phyloP scores from a whole-genome alignment of 2,113 vertebrate genomes.

The Ctenomys sociabilis region DNA sequence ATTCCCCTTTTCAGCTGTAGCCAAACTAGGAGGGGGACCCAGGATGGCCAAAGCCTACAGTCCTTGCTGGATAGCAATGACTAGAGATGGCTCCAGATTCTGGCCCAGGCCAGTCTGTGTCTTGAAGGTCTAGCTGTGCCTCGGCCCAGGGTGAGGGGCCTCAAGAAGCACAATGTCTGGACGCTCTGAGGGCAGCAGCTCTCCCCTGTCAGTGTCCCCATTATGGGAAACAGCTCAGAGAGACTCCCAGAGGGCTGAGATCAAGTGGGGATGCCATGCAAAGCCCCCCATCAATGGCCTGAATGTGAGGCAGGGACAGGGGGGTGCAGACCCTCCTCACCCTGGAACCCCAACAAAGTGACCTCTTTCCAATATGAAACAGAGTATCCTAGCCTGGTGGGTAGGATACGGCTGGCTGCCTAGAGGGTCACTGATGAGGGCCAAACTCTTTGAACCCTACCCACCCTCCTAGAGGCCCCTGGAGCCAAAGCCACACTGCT shows the following conservation, averaged over 20 bases:
- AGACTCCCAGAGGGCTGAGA: neutral
- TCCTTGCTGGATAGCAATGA: neutral
- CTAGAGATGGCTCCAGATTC: rapidly evolving
- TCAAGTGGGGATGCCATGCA: no score
- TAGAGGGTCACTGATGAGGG: rapidly evolving
- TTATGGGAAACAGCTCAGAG: neutral
- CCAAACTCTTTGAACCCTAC: rapidly evolving
- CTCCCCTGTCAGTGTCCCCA: neutral
- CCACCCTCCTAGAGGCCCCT: neutral
- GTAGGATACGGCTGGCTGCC: neutral
- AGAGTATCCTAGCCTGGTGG: rapidly evolving
- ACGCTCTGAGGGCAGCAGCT: neutral
- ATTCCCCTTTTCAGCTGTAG: neutral
- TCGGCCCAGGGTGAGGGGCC: no score
- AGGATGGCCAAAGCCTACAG: neutral
- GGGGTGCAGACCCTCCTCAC: no score
- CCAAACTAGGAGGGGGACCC: no score
- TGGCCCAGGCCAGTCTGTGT: rapidly evolving
- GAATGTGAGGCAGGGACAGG: neutral
- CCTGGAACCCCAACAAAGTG: neutral
- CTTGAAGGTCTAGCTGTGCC: neutral
- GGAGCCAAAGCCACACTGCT: neutral
- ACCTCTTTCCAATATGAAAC: neutral
- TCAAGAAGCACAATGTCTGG: neutral
- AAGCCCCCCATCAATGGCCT: no score